Percentiles rank a stretch among this genome's conserved stretches.
phyloP scores from a whole-genome alignment of 2,888 invertebrate genomes.

The Chironomus riparius region DNA sequence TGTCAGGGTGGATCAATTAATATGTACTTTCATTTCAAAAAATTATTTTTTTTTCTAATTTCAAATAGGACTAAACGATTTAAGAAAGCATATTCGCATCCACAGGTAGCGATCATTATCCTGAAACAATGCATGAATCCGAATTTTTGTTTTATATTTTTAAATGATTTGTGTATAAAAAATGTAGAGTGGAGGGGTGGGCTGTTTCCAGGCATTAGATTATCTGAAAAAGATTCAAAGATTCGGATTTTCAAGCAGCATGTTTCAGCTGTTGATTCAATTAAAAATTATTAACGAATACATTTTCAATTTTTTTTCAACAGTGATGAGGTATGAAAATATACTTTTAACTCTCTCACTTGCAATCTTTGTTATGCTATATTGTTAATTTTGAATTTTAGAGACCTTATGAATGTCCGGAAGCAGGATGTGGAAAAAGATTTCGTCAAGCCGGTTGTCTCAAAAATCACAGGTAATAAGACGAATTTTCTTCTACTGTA shows the following conservation, averaged over 20 bases:
- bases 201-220: too few relatives aligned
- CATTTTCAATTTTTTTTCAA: conserved; percentile 39
- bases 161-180: too few relatives aligned
- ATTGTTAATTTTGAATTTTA: not conserved
- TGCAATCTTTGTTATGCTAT: too few relatives aligned
- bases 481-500: not conserved
- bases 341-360: not conserved
- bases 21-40: too few relatives aligned
- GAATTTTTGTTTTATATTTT: too few relatives aligned
- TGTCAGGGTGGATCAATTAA: not conserved
- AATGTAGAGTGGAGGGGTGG: too few relatives aligned
- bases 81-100: conserved; percentile 56
- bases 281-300: too few relatives aligned
- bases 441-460: conserved; percentile 58
- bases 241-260: too few relatives aligned
- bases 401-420: conserved; percentile 51
- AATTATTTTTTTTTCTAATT: not conserved
- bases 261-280: too few relatives aligned
- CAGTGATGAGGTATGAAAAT: conserved; percentile 44
- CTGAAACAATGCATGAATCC: too few relatives aligned
- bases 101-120: too few relatives aligned
- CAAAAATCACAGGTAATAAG: conserved; percentile 49
- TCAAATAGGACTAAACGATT: conserved; percentile 47
- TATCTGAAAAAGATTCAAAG: too few relatives aligned
- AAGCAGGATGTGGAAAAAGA: conserved; percentile 48